Conservation (phyloP, 2,113 vertebrate species). For the Sitta europaea region DNA sequence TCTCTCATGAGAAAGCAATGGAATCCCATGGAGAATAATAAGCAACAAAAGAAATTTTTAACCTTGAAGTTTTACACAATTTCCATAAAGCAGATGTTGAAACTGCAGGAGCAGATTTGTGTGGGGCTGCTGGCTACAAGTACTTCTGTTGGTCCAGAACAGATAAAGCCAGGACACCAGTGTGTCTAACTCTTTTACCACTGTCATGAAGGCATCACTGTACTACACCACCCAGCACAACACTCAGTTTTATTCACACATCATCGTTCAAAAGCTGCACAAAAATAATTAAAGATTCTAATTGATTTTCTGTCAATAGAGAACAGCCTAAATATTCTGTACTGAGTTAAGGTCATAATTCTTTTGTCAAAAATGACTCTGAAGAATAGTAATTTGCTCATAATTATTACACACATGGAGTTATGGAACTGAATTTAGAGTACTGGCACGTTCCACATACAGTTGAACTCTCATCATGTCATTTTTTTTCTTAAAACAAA, state of each 20-base stretch:
- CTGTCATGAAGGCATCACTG: not conserved
- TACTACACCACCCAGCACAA: not conserved
- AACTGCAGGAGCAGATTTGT: not conserved
- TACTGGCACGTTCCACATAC: not conserved
- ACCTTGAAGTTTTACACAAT: not conserved
- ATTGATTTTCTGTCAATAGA: slow-evolving; percentile 58
- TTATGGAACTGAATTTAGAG: slow-evolving; percentile 19
- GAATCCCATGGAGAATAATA: not conserved
- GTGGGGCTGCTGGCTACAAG: not conserved
- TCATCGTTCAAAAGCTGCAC: slow-evolving; percentile 34
- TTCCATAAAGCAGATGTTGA: not conserved
- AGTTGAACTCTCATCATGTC: not conserved
- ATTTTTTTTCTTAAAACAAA: not conserved
- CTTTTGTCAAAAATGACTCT: slow-evolving; percentile 47
- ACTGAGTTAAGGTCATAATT: slow-evolving; percentile 26
- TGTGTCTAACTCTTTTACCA: not conserved
- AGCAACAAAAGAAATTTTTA: not conserved
- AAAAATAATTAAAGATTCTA: slow-evolving; percentile 62
- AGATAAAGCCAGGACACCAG: not conserved
- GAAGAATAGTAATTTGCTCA: slow-evolving; percentile 43
- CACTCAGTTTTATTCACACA: not conserved
- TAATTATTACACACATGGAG: slow-evolving; percentile 39
- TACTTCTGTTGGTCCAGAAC: not conserved
- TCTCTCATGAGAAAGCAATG: not conserved
- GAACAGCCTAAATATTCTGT: slow-evolving; percentile 34